These are phyloP conservation scores for Cosmia trapezina DNA, from an alignment of 2,888 invertebrate species.

Conservation along the genomic window DNA sequence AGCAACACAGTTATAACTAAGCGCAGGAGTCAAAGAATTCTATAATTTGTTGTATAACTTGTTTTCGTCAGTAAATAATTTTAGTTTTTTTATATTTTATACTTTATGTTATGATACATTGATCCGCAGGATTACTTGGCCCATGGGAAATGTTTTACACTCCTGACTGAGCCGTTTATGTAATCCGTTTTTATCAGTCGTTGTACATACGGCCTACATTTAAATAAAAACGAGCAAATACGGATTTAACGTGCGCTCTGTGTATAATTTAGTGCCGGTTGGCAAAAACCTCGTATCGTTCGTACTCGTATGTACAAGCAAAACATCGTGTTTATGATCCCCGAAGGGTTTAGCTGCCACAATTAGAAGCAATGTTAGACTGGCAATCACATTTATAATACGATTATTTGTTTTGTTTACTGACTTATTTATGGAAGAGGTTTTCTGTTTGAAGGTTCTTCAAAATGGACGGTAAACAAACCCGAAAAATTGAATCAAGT, in stretches of 20 bases:
- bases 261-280: constrained; percentile 46
- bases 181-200: constrained; percentile 51
- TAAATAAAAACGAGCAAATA: constrained; percentile 44
- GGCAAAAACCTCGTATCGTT: constrained; percentile 30
- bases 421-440: too few relatives aligned
- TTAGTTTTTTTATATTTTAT: too few relatives aligned
- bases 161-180: constrained; percentile 5
- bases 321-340: constrained; percentile 33
- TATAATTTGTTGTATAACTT: too few relatives aligned
- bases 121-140: not conserved
- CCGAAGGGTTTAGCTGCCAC: constrained; percentile 12
- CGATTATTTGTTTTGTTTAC: not conserved
- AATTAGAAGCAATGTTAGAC: constrained; percentile 13
- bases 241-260: constrained; percentile 42
- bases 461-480: not conserved
- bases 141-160: constrained; percentile 29
- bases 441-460: not conserved
- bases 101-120: not conserved
- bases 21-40: too few relatives aligned
- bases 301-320: constrained; percentile 18
- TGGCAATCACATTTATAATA: constrained; percentile 11
- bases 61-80: too few relatives aligned
- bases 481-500: not conserved
- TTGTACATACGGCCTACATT: constrained; percentile 30
- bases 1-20: too few relatives aligned